Evolutionary conservation across 64 coral and sea anemone species (phyloP).

Genomic region (Stichodactyla helianthus): DNA sequence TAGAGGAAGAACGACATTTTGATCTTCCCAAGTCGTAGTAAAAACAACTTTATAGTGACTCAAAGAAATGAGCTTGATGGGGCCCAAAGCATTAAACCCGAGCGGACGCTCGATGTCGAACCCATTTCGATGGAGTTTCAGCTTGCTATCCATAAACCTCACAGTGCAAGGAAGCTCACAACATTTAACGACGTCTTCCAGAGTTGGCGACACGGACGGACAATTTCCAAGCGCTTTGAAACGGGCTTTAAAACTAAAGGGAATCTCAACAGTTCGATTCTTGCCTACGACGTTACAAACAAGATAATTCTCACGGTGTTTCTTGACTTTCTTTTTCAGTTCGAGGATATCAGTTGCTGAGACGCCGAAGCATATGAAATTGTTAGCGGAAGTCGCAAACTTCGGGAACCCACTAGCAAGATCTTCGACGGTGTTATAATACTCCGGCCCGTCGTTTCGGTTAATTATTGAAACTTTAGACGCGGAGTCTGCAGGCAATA

Average conservation of each 20-base stretch:
- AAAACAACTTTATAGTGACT: conserved; percentile 9
- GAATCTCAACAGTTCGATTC: not conserved
- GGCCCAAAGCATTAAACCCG: not conserved
- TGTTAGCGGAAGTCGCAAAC: not conserved
- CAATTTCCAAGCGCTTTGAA: conserved; percentile 1
- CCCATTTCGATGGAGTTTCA: not conserved
- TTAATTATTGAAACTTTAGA: not conserved
- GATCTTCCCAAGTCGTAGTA: not conserved
- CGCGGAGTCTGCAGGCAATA: not conserved
- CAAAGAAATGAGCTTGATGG: not conserved
- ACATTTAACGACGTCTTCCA: not conserved
- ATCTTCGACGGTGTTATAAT: not conserved
- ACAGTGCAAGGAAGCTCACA: not conserved
- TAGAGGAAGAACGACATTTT: not conserved
- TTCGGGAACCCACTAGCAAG: not conserved
- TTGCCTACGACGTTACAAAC: not conserved
- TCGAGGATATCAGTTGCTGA: not conserved
- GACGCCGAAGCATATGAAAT: not conserved
- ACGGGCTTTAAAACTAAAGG: not conserved
- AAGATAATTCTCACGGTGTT: not conserved
- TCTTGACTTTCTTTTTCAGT: not conserved
- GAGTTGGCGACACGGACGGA: not conserved
- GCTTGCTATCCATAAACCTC: not conserved
- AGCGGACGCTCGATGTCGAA: not conserved
- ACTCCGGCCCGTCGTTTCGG: not conserved